phyloP scores from a whole-genome alignment of 2,888 invertebrate genomes.

The Hecatera dysodea region DNA sequence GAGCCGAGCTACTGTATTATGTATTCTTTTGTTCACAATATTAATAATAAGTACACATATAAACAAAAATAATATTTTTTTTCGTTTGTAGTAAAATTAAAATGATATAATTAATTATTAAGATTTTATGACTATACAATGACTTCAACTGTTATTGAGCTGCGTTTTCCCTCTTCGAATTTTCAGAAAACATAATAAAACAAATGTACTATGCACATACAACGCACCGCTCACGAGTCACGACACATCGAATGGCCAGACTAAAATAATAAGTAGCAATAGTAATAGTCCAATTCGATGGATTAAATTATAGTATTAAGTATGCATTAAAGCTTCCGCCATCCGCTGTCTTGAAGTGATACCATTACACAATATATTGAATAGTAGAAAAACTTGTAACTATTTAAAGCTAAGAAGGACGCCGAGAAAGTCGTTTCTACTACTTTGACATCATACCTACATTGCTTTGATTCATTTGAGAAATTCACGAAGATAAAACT shows the following conservation, averaged over 20 bases:
- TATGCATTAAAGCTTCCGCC: conserved; percentile 64
- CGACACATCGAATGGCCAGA: conserved; percentile 21
- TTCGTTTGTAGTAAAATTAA: conserved; percentile 60
- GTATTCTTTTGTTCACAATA: conserved; percentile 66
- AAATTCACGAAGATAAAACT: conserved; percentile 74
- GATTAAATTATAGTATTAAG: conserved; percentile 58
- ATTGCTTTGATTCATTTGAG: conserved; percentile 73
- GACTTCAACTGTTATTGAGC: conserved; percentile 65
- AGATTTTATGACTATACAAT: conserved; percentile 67
- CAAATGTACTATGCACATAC: conserved; percentile 30
- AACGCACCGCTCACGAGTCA: conserved; percentile 26
- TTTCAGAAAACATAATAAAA: conserved; percentile 55
- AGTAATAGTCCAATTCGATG: conserved; percentile 51
- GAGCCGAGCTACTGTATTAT: conserved; percentile 72
- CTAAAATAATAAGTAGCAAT: conserved; percentile 39
- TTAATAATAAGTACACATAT: conserved; percentile 66
- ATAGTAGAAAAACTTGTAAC: conserved; percentile 71
- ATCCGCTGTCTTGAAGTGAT: conserved; percentile 55
- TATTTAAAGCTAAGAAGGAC: conserved; percentile 90
- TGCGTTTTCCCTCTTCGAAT: conserved; percentile 52
- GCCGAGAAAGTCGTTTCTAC: conserved; percentile 80
- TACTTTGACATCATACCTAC: conserved; percentile 77
- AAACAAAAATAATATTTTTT: conserved; percentile 60
- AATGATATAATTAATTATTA: conserved; percentile 67
- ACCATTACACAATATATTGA: conserved; percentile 59